phyloP scores from a whole-genome alignment of 35 echinoderm and acorn worm species.

The Acanthaster planci region DNA sequence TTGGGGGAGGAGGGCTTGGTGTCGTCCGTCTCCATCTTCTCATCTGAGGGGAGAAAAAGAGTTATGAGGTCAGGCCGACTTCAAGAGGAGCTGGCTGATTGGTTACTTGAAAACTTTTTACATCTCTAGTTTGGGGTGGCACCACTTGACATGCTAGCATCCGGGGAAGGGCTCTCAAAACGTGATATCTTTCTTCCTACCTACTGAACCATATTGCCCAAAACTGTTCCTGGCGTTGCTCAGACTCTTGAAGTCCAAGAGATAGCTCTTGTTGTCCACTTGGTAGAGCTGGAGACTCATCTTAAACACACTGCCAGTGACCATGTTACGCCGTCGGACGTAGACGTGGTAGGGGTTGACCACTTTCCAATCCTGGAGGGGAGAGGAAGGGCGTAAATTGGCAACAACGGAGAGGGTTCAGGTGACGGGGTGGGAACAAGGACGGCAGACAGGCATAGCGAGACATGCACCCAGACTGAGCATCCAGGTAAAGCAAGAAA shows the following conservation, averaged over 20 bases:
- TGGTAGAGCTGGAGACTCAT: constrained; percentile 95
- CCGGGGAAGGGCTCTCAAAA: too few relatives aligned
- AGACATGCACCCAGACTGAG: too few relatives aligned
- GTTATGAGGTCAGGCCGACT: too few relatives aligned
- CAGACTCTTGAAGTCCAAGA: constrained; percentile 95
- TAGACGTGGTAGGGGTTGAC: constrained; percentile 92
- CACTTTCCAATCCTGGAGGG: constrained; percentile 82
- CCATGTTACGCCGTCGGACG: constrained; percentile 64
- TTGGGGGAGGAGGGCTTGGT: background rate
- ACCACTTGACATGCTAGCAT: too few relatives aligned
- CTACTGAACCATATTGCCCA: background rate
- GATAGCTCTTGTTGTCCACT: constrained; percentile 94
- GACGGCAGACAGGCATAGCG: background rate
- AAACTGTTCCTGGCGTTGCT: constrained; percentile 70
- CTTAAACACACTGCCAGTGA: constrained; percentile 61
- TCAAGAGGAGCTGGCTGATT: too few relatives aligned
- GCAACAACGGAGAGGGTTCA: background rate
- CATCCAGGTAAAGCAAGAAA: too few relatives aligned
- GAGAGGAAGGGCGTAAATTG: constrained; percentile 14
- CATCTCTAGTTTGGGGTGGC: too few relatives aligned
- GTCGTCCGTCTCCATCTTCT: constrained; percentile 50
- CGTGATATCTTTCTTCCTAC: background rate
- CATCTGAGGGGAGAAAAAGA: constrained; percentile 49
- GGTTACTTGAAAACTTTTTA: too few relatives aligned
- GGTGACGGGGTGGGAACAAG: background rate